phyloP scores from a whole-genome alignment of 2,888 invertebrate species.

The Notocelia uddmanniana region DNA sequence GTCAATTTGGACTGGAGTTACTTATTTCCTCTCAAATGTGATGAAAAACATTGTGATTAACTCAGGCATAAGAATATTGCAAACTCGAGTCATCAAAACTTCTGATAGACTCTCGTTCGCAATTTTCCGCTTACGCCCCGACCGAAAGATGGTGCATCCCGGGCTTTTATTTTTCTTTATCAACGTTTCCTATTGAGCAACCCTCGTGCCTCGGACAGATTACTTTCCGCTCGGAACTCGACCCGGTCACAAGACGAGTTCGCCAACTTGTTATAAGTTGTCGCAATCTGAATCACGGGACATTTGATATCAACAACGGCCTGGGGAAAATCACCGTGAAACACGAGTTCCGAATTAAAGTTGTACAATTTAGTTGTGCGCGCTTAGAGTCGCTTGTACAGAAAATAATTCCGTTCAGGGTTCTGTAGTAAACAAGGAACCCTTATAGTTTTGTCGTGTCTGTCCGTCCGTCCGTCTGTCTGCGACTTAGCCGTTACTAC shows the following conservation, averaged over 20 bases:
- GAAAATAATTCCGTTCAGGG: background rate
- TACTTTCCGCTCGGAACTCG: background rate
- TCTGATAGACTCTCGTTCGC: no score
- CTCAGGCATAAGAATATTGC: no score
- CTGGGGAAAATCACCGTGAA: constrained; percentile 35
- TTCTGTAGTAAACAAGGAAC: no score
- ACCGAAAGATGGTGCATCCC: no score
- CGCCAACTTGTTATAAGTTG: constrained; percentile 36
- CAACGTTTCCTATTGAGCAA: constrained; percentile 4
- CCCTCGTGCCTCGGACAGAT: background rate
- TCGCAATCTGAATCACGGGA: constrained; percentile 23
- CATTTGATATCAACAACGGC: constrained; percentile 35
- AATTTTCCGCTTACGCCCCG: no score
- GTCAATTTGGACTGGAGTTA: no score
- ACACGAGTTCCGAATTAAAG: constrained; percentile 7
- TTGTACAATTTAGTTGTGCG: background rate
- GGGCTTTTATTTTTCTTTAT: background rate
- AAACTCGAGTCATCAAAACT: no score
- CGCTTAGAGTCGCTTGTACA: background rate
- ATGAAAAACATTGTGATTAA: no score
- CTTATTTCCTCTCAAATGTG: no score
- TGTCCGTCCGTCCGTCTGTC: no score
- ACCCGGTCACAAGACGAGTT: constrained; percentile 19
- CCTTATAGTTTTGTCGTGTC: no score
- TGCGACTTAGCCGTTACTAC: no score